Percentiles rank a stretch among this genome's conserved stretches.
phyloP scores from a whole-genome alignment of 1,140 invertebrate species.

The Hetaerina americana region DNA sequence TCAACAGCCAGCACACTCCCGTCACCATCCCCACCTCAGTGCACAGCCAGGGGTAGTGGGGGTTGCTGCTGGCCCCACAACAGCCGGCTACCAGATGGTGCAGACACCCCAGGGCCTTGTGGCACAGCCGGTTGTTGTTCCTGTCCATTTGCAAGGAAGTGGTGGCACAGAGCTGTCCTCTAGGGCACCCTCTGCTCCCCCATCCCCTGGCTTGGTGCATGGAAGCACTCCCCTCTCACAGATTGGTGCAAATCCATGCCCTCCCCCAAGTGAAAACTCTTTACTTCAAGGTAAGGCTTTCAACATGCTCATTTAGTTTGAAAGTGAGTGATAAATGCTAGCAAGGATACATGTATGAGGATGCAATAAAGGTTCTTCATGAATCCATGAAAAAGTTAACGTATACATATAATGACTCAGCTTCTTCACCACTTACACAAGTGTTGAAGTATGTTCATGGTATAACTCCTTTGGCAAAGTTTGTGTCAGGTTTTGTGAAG shows the following conservation, averaged over 20 bases:
- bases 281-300: constrained; percentile 34
- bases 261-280: constrained; percentile 33
- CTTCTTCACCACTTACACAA: too few species aligned
- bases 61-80: constrained; percentile 25
- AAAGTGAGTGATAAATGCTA: too few species aligned
- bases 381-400: too few species aligned
- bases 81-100: constrained; percentile 35
- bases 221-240: constrained; percentile 75
- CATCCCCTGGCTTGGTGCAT: constrained; percentile 44
- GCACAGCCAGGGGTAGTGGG: constrained; percentile 17
- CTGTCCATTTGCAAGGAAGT: constrained; percentile 19
- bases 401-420: too few species aligned
- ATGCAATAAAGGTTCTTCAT: too few species aligned
- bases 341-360: too few species aligned
- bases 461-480: too few species aligned
- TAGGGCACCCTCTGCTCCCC: constrained; percentile 18
- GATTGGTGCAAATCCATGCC: constrained; percentile 53
- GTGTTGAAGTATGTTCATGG: too few species aligned
- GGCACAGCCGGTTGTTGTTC: constrained; percentile 38
- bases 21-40: not conserved
- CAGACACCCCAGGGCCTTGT: constrained; percentile 37
- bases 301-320: too few species aligned
- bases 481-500: too few species aligned
- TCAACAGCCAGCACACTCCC: not conserved
- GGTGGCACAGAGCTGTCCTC: constrained; percentile 13